Conservation (phyloP, 2,113 vertebrate genomes). For the Microcebus ravelobensis region DNA sequence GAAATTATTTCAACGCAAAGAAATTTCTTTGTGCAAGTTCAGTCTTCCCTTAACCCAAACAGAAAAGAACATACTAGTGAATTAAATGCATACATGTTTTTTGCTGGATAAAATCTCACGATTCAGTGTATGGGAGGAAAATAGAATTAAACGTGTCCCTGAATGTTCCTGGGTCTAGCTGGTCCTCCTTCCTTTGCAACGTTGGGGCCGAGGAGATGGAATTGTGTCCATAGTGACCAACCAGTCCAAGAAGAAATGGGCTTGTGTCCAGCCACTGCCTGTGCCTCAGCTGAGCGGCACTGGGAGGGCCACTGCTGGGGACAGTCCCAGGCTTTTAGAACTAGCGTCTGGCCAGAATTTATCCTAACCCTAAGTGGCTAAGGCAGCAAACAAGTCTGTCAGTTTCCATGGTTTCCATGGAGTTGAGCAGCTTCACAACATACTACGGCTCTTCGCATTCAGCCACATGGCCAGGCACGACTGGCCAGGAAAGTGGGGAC, state of each 20-base stretch:
- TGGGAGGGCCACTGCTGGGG: rapidly evolving
- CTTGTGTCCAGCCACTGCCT: rapidly evolving
- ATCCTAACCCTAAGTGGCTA: not conserved
- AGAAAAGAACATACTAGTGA: not conserved
- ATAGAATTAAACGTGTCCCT: not conserved
- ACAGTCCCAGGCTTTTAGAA: not conserved
- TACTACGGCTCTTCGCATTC: not conserved
- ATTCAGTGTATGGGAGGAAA: not conserved
- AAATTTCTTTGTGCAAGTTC: not conserved
- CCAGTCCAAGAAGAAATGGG: not conserved
- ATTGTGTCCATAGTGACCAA: not conserved
- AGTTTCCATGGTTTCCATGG: rapidly evolving
- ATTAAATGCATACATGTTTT: not conserved
- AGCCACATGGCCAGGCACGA: rapidly evolving
- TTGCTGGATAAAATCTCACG: not conserved
- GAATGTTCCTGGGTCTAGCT: not conserved
- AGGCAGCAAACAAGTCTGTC: not conserved
- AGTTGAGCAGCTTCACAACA: rapidly evolving
- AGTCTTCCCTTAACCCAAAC: not conserved
- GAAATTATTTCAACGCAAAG: not conserved
- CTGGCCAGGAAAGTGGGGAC: not conserved
- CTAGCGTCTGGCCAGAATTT: not conserved
- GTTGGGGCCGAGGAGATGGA: not conserved
- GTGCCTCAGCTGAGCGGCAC: not conserved
- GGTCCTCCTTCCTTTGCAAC: not conserved